phyloP scores from a whole-genome alignment of 2,113 vertebrate genomes.

The Centrocercus urophasianus region DNA sequence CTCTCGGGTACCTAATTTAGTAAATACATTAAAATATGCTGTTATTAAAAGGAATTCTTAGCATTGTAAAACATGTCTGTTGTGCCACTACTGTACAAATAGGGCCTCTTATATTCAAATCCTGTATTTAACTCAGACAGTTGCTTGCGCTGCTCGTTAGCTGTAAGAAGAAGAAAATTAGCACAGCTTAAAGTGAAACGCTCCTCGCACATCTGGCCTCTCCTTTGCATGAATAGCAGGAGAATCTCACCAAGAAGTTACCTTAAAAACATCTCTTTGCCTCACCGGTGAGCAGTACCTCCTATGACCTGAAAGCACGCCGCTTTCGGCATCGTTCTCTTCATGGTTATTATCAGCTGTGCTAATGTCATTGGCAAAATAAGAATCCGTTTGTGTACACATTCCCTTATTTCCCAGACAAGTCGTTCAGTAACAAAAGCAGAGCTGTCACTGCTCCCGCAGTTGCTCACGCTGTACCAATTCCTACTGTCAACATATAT shows the following conservation, averaged over 20 bases:
- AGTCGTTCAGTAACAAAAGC: slow-evolving; percentile 77
- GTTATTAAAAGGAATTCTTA: slow-evolving; percentile 74
- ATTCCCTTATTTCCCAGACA: slow-evolving; percentile 77
- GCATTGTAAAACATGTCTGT: slow-evolving; percentile 13
- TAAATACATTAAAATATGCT: slow-evolving; percentile 84
- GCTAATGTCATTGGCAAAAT: slow-evolving; percentile 76
- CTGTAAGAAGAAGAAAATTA: slow-evolving; percentile 9
- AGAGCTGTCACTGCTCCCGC: slow-evolving; percentile 73
- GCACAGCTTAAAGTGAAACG: not conserved
- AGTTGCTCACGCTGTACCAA: slow-evolving; percentile 70
- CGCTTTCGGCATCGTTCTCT: slow-evolving; percentile 45
- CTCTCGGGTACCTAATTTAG: slow-evolving; percentile 86
- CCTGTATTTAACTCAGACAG: slow-evolving; percentile 28
- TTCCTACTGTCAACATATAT: slow-evolving; percentile 78
- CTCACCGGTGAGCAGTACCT: slow-evolving; percentile 54
- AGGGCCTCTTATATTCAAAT: slow-evolving; percentile 11
- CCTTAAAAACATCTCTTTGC: slow-evolving; percentile 25
- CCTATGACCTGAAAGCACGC: slow-evolving; percentile 45
- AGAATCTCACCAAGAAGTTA: slow-evolving; percentile 58
- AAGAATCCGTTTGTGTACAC: slow-evolving; percentile 74
- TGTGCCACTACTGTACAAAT: slow-evolving; percentile 18
- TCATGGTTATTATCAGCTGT: slow-evolving; percentile 72
- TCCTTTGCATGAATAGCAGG: slow-evolving; percentile 55
- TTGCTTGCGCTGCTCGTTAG: not conserved
- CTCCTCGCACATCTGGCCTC: not conserved